Percentiles rank a stretch among this genome's conserved stretches.
phyloP scores from a whole-genome alignment of 2,113 vertebrate genomes.

The Misgurnus anguillicaudatus region DNA sequence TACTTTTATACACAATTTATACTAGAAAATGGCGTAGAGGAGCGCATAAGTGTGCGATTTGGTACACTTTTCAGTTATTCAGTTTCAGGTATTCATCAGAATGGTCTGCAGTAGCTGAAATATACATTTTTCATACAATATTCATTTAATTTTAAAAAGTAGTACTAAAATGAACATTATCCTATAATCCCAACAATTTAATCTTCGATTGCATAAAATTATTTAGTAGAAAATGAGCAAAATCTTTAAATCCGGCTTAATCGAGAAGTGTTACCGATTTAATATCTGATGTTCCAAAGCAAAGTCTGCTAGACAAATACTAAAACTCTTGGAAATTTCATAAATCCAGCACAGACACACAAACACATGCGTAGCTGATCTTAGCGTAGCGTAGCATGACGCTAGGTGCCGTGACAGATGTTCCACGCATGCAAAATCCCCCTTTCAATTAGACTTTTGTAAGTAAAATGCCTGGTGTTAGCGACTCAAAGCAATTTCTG shows the following conservation, averaged over 20 bases:
- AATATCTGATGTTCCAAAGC: background rate
- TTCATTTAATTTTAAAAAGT: no score
- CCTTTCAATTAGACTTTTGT: conserved; percentile 72
- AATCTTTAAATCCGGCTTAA: background rate
- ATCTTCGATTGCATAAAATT: background rate
- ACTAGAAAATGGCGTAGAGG: no score
- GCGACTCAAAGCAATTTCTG: conserved; percentile 78
- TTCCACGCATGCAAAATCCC: conserved; percentile 71
- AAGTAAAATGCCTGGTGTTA: conserved; percentile 72
- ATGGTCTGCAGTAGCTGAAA: background rate
- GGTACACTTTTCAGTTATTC: conserved; percentile 26
- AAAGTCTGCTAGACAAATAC: background rate
- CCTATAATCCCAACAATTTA: conserved; percentile 36
- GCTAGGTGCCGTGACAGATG: conserved; percentile 61
- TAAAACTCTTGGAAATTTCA: background rate
- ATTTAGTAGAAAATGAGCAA: background rate
- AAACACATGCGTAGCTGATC: conserved; percentile 6
- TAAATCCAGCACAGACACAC: conserved; percentile 15
- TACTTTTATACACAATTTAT: no score
- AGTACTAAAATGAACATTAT: background rate
- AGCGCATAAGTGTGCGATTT: no score
- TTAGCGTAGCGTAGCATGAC: conserved; percentile 62
- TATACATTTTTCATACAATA: no score
- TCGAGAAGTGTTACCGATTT: background rate
- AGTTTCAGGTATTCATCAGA: conserved; percentile 25